Evolutionary conservation across 2,113 vertebrate species (phyloP), one percentile per base, ranked within the genome.

Genomic region (Tylochromis polylepis): DNA sequence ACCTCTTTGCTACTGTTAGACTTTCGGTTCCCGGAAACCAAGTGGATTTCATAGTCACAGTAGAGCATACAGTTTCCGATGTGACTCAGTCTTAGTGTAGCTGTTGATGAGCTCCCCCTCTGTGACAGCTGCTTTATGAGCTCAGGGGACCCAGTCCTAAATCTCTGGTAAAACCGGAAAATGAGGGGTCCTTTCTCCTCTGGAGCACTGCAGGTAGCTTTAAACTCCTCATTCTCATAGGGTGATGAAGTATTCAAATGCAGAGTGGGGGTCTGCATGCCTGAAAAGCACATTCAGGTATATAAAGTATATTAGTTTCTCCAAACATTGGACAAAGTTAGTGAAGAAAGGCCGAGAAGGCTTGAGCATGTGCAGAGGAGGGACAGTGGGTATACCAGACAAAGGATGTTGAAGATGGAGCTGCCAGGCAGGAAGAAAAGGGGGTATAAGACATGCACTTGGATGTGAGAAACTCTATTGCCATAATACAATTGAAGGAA

Each of bases 221-320:
- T 49, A 57, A 96, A 84, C 56, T 92, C 67, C 27, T 95, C 93
- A 7, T 77, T 89, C 84, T 95, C 94, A 51, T 79, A 94, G 4
- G 93, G 67, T 0, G 0, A 4, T 3, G 1, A 62, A 14, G 87
- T 84, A 56, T 67, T 89, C 18, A 96, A 65, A 18, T 11, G 2
- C 12, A 97, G 56, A 3, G 16, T 12, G 2, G 96, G 96, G 6
- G 78, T 93, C 90, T 96, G 95, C 77, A 96, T 81, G 9, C 96
- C 96, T 97, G 86, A 81, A 43, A 75, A 79, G 8, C n/a, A 79
- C 31, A 70, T 72, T 57, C n/a, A 70, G 16, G 11, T 70, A 53
- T 27, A 27, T 16, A 29, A 46, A 18, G 16, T 70, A 38, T n/a
- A 20, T 60, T n/a, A 3, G 22, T 72, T 24, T 70, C 12, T 43